Evolutionary conservation across 2,888 invertebrate species (phyloP), one percentile per base, ranked within the genome.

Genomic region (Sesia apiformis): DNA sequence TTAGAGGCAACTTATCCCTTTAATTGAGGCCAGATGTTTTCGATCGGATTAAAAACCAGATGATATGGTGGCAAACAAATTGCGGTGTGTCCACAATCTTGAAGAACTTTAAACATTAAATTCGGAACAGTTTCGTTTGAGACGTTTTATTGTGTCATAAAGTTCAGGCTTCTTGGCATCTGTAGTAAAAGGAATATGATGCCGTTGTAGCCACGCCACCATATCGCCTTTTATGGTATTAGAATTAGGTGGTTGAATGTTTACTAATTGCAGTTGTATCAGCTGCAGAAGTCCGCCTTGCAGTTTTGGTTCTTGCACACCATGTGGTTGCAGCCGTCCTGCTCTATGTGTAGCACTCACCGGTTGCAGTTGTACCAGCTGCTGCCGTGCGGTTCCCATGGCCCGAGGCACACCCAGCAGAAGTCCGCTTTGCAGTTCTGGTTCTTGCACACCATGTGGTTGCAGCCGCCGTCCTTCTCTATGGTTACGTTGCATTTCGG

Each of bases 401-500:
- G 96, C 39, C 98, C 98, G 58, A 99, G 93, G 80, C 99, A 99
- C 40, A 99, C 98, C 99, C 99, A 99, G 90, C 99, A 99, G 88
- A 99, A 99, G 84, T 99, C 98, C 52, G 96, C 94, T 85, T 97
- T 97, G 84, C 99, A 99, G 83, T 96, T 97, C 89, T 97, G 96
- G 90, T 98, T 99, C 90, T 98, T 98, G 90, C 99, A 99, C 53
- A 96, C 96, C 98, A 99, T 99, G 87, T 99, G 99, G 90, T 99
- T 99, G 84, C 99, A 99, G 53, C 99, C 99, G 59, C 99, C 99
- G 84, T 99, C 98, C 81, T 97, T 97, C 78, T 97, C 97, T 69
- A 97, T 97, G n/a, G 96, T 96, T 52, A 97, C 98, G 84, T 97
- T 97, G 87, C 99, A 99, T 81, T 96, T 97, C 50, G 99, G 99